Conservation (phyloP, 1,140 invertebrate species). For the Polyergus mexicanus region DNA sequence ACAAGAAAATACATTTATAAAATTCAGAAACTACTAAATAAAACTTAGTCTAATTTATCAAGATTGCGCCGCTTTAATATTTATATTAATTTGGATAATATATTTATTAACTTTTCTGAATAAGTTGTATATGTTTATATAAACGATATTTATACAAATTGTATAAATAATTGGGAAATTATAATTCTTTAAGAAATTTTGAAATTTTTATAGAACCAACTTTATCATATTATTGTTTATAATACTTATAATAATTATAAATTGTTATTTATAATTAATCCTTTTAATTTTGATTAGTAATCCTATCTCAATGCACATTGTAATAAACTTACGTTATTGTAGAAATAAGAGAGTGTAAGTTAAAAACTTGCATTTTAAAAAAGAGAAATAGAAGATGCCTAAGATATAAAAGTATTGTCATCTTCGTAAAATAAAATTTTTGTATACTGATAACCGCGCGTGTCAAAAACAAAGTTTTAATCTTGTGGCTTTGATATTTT, state of each 20-base stretch:
- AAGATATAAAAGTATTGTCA: too few relatives aligned
- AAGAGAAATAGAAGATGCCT: too few relatives aligned
- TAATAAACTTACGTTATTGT: too few relatives aligned
- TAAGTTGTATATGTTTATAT: background rate
- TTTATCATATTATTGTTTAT: background rate
- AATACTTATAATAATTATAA: background rate
- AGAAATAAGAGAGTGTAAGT: too few relatives aligned
- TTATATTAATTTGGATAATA: background rate
- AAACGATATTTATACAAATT: background rate
- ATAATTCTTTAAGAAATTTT: background rate
- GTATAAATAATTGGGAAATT: slow-evolving; percentile 7
- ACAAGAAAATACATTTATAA: background rate
- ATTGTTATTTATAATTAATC: too few relatives aligned
- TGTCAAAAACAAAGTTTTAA: too few relatives aligned
- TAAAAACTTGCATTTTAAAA: too few relatives aligned
- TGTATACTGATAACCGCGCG: too few relatives aligned
- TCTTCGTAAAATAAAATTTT: too few relatives aligned
- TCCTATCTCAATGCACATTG: too few relatives aligned
- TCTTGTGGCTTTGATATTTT: too few relatives aligned
- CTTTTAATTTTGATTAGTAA: too few relatives aligned
- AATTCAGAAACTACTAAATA: slow-evolving; percentile 7
- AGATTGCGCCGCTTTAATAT: background rate
- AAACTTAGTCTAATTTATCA: background rate
- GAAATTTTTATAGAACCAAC: background rate
- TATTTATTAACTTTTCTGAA: background rate